Base-by-base conservation (phyloP, 1,140 invertebrate genomes). In the Ips typographus region DNA sequence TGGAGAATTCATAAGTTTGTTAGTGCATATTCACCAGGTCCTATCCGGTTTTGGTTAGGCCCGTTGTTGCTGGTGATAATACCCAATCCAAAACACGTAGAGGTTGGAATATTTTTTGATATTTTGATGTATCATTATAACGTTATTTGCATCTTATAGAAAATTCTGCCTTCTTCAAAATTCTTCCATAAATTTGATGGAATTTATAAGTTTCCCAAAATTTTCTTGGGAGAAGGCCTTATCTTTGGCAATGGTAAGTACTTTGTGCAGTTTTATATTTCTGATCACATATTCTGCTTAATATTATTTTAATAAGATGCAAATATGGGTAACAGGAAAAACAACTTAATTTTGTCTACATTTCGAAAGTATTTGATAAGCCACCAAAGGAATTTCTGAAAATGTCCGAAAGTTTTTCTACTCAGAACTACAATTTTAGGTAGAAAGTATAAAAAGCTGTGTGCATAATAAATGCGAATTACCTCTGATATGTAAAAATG, bases 1-100 rank as follows among this genome's bases (percentile, higher is more conserved):
- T 7, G 47, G 39, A 67, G 49, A 52, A 53, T 71, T 8, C 51
- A 59, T 49, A n/a, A 44, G 3, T 44, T 71, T n/a, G 36, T 68
- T 8, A 38, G 42, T n/a, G 5, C 37, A 40, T 59, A 55, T 47
- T 2, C 37, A 2, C 44, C 57, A n/a, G 44, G 43, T 2, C 72
- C 72, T 5, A 4, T 66, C 1, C 7, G 67, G 39, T 70, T 73
- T 42, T 73, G 72, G 72, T 56, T 73, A 43, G 72, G 72, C 2
- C 65, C 70, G 2, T 7, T 58, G 49, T 55, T 73, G 41, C 6
- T 62, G 36, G 51, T 73, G 5, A 51, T 22, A 3, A 40, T 70
- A 37, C 42, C 42, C 39, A 58, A 72, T 53, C 70, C 71, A 38
- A 40, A 70, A 39, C 70, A 73, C 41, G 51, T 64, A n/a, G 71